A percentile compares a stretch with the other conserved stretches of the same genome.
Conservation (phyloP, 2,888 invertebrate species). For the Melipona bicolor region DNA sequence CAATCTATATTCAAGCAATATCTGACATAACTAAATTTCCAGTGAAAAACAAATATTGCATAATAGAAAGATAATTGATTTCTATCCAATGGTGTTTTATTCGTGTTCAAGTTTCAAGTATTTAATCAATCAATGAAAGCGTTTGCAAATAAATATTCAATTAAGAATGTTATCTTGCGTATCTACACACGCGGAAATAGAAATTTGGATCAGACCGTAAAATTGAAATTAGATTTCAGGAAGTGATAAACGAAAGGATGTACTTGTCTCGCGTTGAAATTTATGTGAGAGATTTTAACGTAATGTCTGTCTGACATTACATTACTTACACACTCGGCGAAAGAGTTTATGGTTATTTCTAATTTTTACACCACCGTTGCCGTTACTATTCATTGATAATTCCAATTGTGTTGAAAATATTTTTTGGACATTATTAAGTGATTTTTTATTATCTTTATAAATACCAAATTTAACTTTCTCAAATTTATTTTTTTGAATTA, state of each 20-base stretch:
- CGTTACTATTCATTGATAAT: constrained; percentile 4
- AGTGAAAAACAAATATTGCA: background rate
- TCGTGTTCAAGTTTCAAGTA: background rate
- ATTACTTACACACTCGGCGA: background rate
- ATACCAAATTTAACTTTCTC: background rate
- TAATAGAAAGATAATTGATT: background rate
- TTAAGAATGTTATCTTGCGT: background rate
- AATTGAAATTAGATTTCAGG: constrained; percentile 46
- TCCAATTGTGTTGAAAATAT: background rate
- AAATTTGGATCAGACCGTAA: constrained; percentile 31
- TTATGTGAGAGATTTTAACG: constrained; percentile 15
- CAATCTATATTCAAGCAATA: background rate
- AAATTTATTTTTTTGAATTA: background rate
- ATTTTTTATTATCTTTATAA: background rate
- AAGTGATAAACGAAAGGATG: constrained; percentile 41
- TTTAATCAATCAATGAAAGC: background rate
- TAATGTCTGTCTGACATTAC: background rate
- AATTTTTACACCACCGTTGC: constrained; percentile 2
- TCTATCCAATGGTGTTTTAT: background rate
- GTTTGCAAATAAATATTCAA: background rate
- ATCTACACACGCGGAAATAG: background rate
- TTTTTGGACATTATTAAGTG: background rate
- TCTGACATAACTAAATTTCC: background rate
- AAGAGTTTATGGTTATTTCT: background rate
- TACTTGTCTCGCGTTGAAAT: constrained; percentile 19